Evolutionary conservation across 2,888 invertebrate genomes (phyloP).

Genomic region (Dromius quadrimaculatus): DNA sequence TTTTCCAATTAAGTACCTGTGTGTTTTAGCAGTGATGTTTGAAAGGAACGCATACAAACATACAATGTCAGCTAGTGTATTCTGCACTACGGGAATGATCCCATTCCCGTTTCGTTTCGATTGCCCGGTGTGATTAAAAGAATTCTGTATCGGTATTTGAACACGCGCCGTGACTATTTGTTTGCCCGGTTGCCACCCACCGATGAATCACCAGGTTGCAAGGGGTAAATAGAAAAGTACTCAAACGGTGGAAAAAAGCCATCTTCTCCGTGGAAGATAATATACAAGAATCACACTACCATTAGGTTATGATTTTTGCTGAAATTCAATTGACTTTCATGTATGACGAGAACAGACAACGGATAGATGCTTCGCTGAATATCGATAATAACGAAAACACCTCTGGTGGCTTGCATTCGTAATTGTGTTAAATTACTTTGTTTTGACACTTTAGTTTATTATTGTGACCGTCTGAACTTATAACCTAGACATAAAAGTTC

Average conservation of each 20-base stretch:
- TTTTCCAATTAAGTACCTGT: conserved; percentile 41
- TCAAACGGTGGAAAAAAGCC: conserved; percentile 15
- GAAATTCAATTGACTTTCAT: no score
- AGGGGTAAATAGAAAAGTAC: background rate
- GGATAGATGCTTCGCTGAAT: no score
- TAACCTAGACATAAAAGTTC: no score
- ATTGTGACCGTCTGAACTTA: no score
- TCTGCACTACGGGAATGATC: background rate
- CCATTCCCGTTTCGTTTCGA: background rate
- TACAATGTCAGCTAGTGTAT: background rate
- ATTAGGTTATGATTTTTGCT: no score
- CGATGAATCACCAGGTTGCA: conserved; percentile 24
- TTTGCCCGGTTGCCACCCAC: background rate
- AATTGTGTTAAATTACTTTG: no score
- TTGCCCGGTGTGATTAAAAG: conserved; percentile 40
- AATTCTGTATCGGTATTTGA: conserved; percentile 48
- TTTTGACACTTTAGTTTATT: no score
- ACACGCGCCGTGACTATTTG: conserved; percentile 43
- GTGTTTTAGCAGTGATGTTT: conserved; percentile 37
- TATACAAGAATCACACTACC: no score
- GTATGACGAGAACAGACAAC: no score
- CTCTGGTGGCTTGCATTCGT: no score
- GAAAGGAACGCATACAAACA: conserved; percentile 13
- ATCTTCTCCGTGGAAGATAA: no score
- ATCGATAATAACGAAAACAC: no score